Conservation (phyloP, 2,113 vertebrate genomes). For the Craseonycteris thonglongyai region DNA sequence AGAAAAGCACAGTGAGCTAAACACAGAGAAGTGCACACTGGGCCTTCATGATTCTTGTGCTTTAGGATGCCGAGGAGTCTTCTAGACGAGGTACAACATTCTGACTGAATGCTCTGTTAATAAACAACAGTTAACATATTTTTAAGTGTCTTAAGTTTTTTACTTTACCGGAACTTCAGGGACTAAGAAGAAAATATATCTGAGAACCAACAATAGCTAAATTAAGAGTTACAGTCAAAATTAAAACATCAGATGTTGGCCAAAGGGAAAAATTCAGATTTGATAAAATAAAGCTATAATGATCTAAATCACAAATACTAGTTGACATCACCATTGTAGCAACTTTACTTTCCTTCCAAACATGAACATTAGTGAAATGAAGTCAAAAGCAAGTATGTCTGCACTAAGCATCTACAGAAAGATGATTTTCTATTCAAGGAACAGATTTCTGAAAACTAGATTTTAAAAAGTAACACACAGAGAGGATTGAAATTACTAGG, state of each 20-base stretch:
- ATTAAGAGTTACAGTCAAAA: not conserved
- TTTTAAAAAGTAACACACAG: not conserved
- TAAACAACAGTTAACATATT: not conserved
- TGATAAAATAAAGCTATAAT: not conserved
- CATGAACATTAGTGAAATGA: not conserved
- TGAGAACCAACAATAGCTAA: conserved; percentile 6
- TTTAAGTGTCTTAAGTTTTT: not conserved
- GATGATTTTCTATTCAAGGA: conserved; percentile 14
- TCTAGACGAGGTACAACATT: not conserved
- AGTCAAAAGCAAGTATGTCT: not conserved
- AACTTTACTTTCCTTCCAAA: conserved; percentile 7
- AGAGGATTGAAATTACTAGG: not conserved
- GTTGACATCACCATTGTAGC: not conserved
- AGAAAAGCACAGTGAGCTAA: conserved; percentile 56
- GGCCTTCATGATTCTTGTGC: conserved; percentile 36
- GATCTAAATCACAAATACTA: not conserved
- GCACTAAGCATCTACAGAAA: not conserved
- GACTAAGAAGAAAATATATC: not conserved
- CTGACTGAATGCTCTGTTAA: not conserved
- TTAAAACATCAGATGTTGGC: not conserved
- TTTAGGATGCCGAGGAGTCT: not conserved
- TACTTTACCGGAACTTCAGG: not conserved
- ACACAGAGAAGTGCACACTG: not conserved
- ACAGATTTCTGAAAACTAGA: not conserved
- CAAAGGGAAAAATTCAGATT: conserved; percentile 22